Conservation (phyloP, 2,888 invertebrate genomes). For the Congeria kusceri region DNA sequence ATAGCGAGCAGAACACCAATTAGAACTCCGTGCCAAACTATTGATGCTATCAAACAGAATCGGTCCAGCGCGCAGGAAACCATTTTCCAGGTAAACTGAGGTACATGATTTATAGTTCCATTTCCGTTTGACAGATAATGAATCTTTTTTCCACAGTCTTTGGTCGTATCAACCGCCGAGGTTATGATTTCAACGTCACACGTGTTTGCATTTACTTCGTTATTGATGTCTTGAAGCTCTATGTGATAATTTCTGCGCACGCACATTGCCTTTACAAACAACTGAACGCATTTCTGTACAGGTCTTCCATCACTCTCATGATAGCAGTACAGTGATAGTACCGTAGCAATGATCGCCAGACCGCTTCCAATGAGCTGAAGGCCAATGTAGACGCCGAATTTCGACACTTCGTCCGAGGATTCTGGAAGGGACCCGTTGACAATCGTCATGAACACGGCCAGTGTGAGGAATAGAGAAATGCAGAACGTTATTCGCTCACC, state of each 20-base stretch:
- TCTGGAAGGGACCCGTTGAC: constrained; percentile 65
- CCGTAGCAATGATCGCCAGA: constrained; percentile 59
- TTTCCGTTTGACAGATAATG: too few relatives aligned
- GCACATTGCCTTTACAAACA: too few relatives aligned
- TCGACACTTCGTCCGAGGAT: constrained; percentile 67
- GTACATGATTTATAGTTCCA: too few relatives aligned
- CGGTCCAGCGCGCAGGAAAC: constrained; percentile 13
- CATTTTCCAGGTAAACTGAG: constrained; percentile 11
- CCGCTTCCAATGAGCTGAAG: constrained; percentile 64
- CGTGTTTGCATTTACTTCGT: too few relatives aligned
- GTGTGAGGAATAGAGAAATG: constrained; percentile 63
- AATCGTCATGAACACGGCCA: constrained; percentile 65
- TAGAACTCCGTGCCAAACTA: constrained; percentile 11
- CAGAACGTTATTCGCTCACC: constrained; percentile 55
- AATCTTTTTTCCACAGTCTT: too few relatives aligned
- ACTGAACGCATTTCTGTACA: too few relatives aligned
- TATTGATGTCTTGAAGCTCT: too few relatives aligned
- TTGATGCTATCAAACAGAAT: constrained; percentile 3
- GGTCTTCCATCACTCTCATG: too few relatives aligned
- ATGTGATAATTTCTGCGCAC: too few relatives aligned
- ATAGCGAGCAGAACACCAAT: neutral
- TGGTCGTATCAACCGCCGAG: too few relatives aligned
- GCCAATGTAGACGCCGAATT: constrained; percentile 62
- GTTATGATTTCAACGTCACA: too few relatives aligned
- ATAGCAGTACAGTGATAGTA: constrained; percentile 52